phyloP scores from a whole-genome alignment of 2,797 vertebrate species.

The Peromyscus aztecus region DNA sequence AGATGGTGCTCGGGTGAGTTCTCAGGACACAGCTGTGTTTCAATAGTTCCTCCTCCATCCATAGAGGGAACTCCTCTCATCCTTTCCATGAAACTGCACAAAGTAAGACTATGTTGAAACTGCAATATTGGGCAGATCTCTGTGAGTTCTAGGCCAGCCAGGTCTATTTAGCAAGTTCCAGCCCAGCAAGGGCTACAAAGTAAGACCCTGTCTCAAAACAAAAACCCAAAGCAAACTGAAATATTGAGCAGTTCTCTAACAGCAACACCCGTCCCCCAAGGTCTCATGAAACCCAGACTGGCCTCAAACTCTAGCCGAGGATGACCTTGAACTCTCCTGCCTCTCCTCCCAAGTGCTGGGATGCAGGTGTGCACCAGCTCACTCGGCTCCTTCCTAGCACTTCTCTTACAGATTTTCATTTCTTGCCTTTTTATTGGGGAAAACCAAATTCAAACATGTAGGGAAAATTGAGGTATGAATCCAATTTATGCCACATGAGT shows the following conservation, averaged over 20 bases:
- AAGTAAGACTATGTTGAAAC: constrained; percentile 41
- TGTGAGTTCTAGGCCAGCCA: background rate
- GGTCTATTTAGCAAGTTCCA: background rate
- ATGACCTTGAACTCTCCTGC: background rate
- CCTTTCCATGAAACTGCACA: constrained; percentile 55
- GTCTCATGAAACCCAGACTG: background rate
- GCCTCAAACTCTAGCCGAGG: background rate
- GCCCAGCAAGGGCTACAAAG: background rate
- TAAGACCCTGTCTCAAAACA: background rate
- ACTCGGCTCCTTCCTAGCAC: background rate
- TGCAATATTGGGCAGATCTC: background rate
- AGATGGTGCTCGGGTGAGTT: background rate
- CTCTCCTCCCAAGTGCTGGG: background rate
- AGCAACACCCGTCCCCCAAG: background rate
- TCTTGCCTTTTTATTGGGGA: constrained; percentile 20
- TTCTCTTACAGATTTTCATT: background rate
- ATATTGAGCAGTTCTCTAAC: background rate
- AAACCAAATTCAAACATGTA: background rate
- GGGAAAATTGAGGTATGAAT: background rate
- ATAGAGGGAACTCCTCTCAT: constrained; percentile 40
- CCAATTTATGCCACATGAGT: background rate
- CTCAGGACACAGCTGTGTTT: background rate
- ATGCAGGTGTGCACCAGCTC: background rate
- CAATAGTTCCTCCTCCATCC: background rate
- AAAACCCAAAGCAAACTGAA: constrained; percentile 30